Base-by-base conservation (phyloP, 2,113 vertebrate genomes). In the Crotalus helleri region DNA sequence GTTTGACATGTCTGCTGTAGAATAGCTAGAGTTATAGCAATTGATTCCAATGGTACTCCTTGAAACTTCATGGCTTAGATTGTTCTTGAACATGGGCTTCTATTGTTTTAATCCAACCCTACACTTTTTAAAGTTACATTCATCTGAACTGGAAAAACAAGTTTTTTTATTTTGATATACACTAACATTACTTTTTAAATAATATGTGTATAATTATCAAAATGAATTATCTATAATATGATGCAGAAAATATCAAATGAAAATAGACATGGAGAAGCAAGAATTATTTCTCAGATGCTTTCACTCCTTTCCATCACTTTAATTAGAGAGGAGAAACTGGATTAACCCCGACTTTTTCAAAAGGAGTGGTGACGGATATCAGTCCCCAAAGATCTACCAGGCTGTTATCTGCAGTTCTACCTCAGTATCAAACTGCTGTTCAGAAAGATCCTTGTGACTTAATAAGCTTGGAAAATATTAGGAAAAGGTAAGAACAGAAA, bases 321-420 rank as follows among this genome's bases (percentile, higher is more conserved):
- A 39, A 94, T 93, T 91, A 95, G 95, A 39, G 92, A 93, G 91
- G 51, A 90, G 95, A 91, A 93, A 91, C 81, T 39, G 95, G 85
- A 29, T 94, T 86, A 90, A 8, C 90, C 86, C 10, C n/a, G 89
- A 53, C 92, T 88, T 93, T n/a, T 89, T 85, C 92, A 92, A 96
- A 95, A 95, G 26, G 0, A 55, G 24, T 89, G 87, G 87, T n/a
- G 1, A 57, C 58, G 61, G 64, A 90, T 95, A 95, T 91, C 19
- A 93, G 81, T 94, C 93, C 86, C 61, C 94, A 95, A 61, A 93
- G 3, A 13, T 55, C 94, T 39, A 49, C 74, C 85, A 44, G 44
- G 64, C 87, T 96, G n/a, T 85, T 91, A 88, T 92, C 94, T 90
- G 49, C 81, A 51, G 49, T 61, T 4, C 49, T 92, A 44, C 85